These are phyloP conservation scores for Ascaphus truei DNA, from an alignment of 2,113 vertebrate species.

Conservation along the genomic window DNA sequence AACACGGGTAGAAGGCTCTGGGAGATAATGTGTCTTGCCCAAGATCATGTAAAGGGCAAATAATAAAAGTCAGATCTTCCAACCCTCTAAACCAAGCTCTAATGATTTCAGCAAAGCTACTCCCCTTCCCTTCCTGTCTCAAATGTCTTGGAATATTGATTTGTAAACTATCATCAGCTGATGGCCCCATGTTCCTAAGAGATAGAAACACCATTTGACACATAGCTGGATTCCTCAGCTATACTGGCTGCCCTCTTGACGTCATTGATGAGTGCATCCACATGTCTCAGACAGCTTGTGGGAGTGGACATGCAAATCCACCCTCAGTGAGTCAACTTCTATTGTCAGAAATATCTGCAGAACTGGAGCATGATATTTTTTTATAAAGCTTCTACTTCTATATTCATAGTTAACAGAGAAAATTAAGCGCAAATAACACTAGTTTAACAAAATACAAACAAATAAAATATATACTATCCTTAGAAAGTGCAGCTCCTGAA, in stretches of 20 bases:
- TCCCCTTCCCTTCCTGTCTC: slow-evolving; percentile 28
- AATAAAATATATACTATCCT: too few species aligned
- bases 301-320: too few species aligned
- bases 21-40: slow-evolving; percentile 22
- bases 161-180: slow-evolving; percentile 18
- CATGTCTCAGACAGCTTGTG: neutral
- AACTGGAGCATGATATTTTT: too few species aligned
- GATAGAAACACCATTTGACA: slow-evolving; percentile 12
- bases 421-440: too few species aligned
- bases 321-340: too few species aligned
- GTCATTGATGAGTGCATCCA: neutral
- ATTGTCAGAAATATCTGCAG: too few species aligned
- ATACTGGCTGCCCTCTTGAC: neutral
- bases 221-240: neutral
- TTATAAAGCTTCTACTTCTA: too few species aligned
- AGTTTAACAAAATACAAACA: too few species aligned
- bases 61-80: slow-evolving; percentile 29
- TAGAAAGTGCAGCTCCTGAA: too few species aligned
- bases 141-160: slow-evolving; percentile 29
- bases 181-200: slow-evolving; percentile 4
- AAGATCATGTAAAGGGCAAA: slow-evolving; percentile 30
- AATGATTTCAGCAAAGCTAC: slow-evolving; percentile 27
- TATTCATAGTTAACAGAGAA: too few species aligned
- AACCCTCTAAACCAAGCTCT: slow-evolving; percentile 26
- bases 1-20: neutral